A percentile compares a stretch with the other conserved stretches of the same genome.
Conservation (phyloP, 1,140 invertebrate genomes). For the Mercenaria mercenaria region DNA sequence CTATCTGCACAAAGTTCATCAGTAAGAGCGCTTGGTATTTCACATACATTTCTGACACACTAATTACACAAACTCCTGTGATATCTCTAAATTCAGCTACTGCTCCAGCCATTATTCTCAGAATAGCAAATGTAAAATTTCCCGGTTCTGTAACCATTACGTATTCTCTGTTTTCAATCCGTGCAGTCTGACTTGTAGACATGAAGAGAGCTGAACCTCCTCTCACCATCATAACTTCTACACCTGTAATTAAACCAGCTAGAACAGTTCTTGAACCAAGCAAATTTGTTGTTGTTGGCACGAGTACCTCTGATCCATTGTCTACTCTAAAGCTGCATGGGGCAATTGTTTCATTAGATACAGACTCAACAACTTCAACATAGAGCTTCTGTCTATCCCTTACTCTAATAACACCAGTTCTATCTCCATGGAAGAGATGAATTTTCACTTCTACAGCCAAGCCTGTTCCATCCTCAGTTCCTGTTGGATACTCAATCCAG, state of each 20-base stretch:
- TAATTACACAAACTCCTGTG: slow-evolving; percentile 66
- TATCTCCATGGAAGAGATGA: slow-evolving; percentile 77
- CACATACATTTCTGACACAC: slow-evolving; percentile 73
- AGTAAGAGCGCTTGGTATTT: slow-evolving; percentile 75
- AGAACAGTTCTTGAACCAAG: slow-evolving; percentile 76
- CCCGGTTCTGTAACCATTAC: slow-evolving; percentile 72
- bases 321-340: slow-evolving; percentile 80
- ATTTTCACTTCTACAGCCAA: slow-evolving; percentile 71
- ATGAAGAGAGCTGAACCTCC: slow-evolving; percentile 74
- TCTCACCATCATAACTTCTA: slow-evolving; percentile 72
- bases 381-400: slow-evolving; percentile 74
- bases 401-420: slow-evolving; percentile 76
- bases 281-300: slow-evolving; percentile 76
- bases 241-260: slow-evolving; percentile 76
- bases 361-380: slow-evolving; percentile 79
- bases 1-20: slow-evolving; percentile 77
- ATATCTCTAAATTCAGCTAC: slow-evolving; percentile 76
- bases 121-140: slow-evolving; percentile 75
- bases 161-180: slow-evolving; percentile 75
- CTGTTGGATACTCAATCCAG: slow-evolving; percentile 75
- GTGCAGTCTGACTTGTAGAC: slow-evolving; percentile 76
- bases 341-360: slow-evolving; percentile 76
- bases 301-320: slow-evolving; percentile 73
- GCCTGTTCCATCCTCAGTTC: background rate
- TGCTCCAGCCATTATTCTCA: slow-evolving; percentile 73